Conservation (phyloP, 2,113 vertebrate species). For the Apaloderma vittatum region DNA sequence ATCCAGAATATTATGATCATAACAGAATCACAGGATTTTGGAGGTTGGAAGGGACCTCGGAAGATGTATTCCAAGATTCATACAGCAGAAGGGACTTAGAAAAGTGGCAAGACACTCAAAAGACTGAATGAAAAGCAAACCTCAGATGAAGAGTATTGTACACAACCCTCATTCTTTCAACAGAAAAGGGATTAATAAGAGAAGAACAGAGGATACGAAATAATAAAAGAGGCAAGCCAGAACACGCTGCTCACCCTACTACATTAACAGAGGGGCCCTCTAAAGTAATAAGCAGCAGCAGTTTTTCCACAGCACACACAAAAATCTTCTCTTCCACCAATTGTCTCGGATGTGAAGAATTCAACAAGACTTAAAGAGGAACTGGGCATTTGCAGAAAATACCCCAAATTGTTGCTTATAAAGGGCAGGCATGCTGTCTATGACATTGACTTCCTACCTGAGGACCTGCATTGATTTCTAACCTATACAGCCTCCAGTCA, state of each 20-base stretch:
- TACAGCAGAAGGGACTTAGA: not conserved
- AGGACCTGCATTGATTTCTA: not conserved
- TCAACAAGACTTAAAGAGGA: not conserved
- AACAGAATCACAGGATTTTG: not conserved
- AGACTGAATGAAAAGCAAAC: not conserved
- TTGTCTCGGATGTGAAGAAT: not conserved
- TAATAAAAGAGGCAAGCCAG: not conserved
- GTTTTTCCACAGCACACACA: not conserved
- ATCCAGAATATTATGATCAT: not conserved
- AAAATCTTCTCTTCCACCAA: not conserved
- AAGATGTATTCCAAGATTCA: not conserved
- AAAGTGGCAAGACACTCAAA: not conserved
- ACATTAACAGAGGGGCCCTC: not conserved
- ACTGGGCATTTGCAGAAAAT: not conserved
- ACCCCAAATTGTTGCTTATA: not conserved
- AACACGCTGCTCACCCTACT: not conserved
- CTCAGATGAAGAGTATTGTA: not conserved
- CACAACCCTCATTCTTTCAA: not conserved
- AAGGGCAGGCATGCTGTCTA: not conserved
- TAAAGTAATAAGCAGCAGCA: not conserved
- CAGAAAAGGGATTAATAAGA: not conserved
- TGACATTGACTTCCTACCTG: accelerated
- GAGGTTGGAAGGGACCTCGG: no score
- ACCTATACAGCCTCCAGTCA: not conserved
- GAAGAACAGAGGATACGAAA: not conserved